Evolutionary conservation across 2,888 invertebrate genomes (phyloP).

Genomic region (Esperia sulphurella): DNA sequence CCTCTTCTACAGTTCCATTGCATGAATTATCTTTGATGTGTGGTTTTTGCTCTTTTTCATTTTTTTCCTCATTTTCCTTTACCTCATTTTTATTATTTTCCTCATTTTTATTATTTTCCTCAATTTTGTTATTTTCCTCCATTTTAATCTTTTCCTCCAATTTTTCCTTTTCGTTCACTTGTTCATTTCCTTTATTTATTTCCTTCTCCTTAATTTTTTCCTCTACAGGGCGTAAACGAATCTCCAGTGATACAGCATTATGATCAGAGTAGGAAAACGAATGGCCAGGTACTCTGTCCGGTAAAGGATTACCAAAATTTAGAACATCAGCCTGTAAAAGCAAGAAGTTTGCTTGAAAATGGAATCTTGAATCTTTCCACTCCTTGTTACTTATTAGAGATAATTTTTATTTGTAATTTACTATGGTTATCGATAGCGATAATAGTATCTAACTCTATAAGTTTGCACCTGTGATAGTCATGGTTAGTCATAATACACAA

Average conservation of each 20-base stretch:
- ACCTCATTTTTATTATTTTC: conserved; percentile 13
- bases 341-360: background rate
- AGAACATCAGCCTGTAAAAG: conserved; percentile 50
- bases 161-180: no score
- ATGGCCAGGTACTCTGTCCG: conserved; percentile 84
- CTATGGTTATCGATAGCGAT: background rate
- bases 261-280: conserved; percentile 93
- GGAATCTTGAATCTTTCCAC: background rate
- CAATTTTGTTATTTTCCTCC: conserved; percentile 13
- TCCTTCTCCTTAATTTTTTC: background rate
- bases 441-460: background rate
- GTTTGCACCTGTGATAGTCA: background rate
- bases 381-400: no score
- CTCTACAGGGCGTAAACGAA: conserved; percentile 36
- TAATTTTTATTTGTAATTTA: background rate
- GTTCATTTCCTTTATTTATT: background rate
- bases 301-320: conserved; percentile 84
- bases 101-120: no score
- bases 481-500: background rate
- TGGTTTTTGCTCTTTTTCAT: conserved; percentile 16
- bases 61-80: no score
- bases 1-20: conserved; percentile 73
- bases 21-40: conserved; percentile 29
- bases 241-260: conserved; percentile 86
- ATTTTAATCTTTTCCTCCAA: no score